Conservation (phyloP, 2,113 vertebrate species). For the Osmerus eperlanus region DNA sequence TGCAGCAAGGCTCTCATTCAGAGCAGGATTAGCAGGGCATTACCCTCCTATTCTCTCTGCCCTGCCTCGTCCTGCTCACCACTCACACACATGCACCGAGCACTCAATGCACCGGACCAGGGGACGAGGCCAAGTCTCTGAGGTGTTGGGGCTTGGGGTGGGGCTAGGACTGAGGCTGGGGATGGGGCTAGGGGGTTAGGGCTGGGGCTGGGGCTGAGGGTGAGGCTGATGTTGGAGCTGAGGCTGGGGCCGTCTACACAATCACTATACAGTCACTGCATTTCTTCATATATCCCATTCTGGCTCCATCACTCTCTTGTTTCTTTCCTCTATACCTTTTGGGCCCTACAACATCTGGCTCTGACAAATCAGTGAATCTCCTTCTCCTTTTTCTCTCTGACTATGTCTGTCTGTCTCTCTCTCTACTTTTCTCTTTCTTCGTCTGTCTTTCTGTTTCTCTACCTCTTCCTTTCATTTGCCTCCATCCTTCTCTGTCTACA, state of each 20-base stretch:
- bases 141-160: background rate
- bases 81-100: constrained; percentile 21
- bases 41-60: constrained; percentile 36
- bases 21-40: constrained; percentile 68
- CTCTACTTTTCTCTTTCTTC: background rate
- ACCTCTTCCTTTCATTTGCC: background rate
- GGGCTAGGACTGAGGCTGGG: too few relatives aligned
- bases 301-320: background rate
- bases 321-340: background rate
- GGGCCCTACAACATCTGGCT: too few relatives aligned
- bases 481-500: background rate
- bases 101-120: background rate
- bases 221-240: too few relatives aligned
- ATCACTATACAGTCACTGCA: background rate
- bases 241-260: too few relatives aligned
- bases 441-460: background rate
- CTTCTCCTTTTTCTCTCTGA: background rate
- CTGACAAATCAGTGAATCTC: too few relatives aligned
- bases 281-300: background rate
- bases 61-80: constrained; percentile 1
- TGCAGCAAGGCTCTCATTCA: constrained; percentile 71
- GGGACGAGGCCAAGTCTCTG: background rate
- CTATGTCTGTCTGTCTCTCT: background rate
- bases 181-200: too few relatives aligned
- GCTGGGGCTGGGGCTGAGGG: too few relatives aligned